Conservation (phyloP, 2,797 vertebrate genomes). For the Apogon talboti region DNA sequence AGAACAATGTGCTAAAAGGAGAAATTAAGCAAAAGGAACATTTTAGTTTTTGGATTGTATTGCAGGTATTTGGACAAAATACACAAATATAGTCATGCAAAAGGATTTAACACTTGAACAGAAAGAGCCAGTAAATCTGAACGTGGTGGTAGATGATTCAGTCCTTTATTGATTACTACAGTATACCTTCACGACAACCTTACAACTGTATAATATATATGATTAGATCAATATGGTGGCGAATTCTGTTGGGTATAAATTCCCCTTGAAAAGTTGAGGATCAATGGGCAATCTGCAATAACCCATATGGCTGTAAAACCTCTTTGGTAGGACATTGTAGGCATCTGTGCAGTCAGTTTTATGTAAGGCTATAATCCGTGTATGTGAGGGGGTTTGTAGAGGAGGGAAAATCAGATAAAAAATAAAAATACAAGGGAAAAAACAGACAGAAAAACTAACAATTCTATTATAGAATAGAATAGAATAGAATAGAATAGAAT, state of each 20-base stretch:
- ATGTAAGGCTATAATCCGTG: slow-evolving; percentile 43
- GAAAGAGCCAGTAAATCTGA: slow-evolving; percentile 19
- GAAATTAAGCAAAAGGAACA: neutral
- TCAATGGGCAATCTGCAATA: slow-evolving; percentile 59
- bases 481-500: too few species aligned
- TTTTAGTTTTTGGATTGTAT: neutral
- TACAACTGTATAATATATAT: slow-evolving; percentile 30
- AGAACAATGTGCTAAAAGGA: neutral
- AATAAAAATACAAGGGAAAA: neutral
- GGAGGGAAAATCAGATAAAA: slow-evolving; percentile 1
- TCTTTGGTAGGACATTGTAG: slow-evolving; percentile 13
- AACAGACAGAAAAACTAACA: too few species aligned
- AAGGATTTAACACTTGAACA: slow-evolving; percentile 12
- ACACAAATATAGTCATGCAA: neutral
- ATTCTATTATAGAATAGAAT: neutral
- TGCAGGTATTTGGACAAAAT: neutral
- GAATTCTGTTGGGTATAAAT: slow-evolving; percentile 31
- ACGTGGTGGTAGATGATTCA: slow-evolving; percentile 24
- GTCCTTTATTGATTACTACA: slow-evolving; percentile 59
- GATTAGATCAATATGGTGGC: slow-evolving; percentile 45
- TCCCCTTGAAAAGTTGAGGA: slow-evolving; percentile 42
- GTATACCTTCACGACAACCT: slow-evolving; percentile 42
- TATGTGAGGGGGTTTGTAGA: slow-evolving; percentile 20
- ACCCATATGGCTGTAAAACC: slow-evolving; percentile 39
- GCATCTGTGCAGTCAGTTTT: slow-evolving; percentile 37